phyloP scores from a whole-genome alignment of 2,113 vertebrate genomes.

The Salminus brasiliensis region DNA sequence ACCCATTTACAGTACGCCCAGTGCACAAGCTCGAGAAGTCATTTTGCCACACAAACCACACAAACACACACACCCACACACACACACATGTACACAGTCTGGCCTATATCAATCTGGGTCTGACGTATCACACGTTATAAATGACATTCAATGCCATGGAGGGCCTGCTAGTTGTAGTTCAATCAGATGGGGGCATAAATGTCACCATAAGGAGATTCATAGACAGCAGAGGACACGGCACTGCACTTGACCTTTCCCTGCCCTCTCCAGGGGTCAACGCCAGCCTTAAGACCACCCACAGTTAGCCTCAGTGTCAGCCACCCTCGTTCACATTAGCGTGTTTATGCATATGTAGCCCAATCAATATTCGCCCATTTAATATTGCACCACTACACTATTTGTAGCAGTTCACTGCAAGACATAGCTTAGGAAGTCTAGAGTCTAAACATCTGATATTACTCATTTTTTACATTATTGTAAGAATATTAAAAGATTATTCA shows the following conservation, averaged over 20 bases:
- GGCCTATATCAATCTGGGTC: not conserved
- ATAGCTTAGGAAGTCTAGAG: no score
- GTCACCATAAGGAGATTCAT: conserved; percentile 33
- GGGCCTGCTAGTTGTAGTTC: conserved; percentile 14
- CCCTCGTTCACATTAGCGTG: not conserved
- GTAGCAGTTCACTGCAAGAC: no score
- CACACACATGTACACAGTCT: conserved; percentile 20
- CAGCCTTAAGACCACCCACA: not conserved
- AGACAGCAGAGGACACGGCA: conserved; percentile 19
- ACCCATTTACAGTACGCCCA: not conserved
- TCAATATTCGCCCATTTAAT: not conserved
- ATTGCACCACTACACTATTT: not conserved
- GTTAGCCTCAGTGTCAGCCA: not conserved
- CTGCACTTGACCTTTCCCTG: conserved; percentile 45
- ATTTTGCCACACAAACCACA: conserved; percentile 6
- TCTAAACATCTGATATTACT: no score
- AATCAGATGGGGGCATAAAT: conserved; percentile 46
- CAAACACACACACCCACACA: not conserved
- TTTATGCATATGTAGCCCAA: not conserved
- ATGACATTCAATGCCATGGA: conserved; percentile 24
- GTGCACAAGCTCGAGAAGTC: not conserved
- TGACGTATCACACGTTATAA: conserved; percentile 28
- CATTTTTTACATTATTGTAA: no score
- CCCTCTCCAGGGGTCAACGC: conserved; percentile 38
- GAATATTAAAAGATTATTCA: no score